Percentiles rank a stretch among this genome's conserved stretches.
Conservation (phyloP, 2,113 vertebrate genomes). For the Thinocorus orbignyianus region DNA sequence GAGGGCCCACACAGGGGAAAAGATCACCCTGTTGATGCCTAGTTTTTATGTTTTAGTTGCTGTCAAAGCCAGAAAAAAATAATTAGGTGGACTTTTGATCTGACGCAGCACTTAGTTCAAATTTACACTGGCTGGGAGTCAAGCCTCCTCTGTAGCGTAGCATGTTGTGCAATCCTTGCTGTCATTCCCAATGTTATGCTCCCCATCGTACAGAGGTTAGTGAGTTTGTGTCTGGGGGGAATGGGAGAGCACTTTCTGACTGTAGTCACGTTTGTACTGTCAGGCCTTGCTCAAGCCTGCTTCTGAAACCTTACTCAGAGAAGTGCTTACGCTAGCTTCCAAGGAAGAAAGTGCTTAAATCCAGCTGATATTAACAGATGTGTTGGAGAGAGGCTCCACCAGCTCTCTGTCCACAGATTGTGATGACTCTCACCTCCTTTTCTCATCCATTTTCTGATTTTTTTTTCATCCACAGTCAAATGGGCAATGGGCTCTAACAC, state of each 20-base stretch:
- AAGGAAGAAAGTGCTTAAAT: neutral
- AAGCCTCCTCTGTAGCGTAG: neutral
- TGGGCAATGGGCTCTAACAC: neutral
- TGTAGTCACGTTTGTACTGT: neutral
- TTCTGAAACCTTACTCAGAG: neutral
- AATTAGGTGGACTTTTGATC: neutral
- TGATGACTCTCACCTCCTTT: neutral
- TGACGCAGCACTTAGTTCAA: neutral
- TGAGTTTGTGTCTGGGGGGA: neutral
- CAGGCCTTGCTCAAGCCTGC: neutral
- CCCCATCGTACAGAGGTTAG: neutral
- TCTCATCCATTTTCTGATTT: neutral
- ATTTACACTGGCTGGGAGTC: constrained; percentile 20
- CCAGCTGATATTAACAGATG: neutral
- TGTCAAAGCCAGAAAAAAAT: neutral
- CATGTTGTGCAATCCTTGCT: constrained; percentile 12
- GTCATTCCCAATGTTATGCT: neutral
- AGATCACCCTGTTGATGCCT: neutral
- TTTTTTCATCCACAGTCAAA: neutral
- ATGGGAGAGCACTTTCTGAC: neutral
- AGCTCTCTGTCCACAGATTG: neutral
- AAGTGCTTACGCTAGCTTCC: neutral
- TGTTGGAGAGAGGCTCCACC: neutral
- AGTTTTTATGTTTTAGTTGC: neutral
- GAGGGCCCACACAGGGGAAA: neutral